Conservation (phyloP, 2,113 vertebrate species). For the Tachuris rubrigastra region DNA sequence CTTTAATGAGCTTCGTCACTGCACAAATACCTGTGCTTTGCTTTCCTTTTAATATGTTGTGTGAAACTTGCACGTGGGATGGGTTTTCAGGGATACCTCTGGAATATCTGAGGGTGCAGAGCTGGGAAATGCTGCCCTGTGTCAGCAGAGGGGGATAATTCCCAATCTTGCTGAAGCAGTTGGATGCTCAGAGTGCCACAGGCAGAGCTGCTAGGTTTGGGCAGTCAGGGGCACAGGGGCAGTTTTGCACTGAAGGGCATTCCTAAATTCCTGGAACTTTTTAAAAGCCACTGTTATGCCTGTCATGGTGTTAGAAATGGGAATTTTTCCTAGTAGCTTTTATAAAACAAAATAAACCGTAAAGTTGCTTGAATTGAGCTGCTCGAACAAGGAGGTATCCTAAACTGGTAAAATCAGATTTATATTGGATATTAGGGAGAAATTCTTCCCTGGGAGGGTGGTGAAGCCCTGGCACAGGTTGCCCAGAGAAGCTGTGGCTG, state of each 20-base stretch:
- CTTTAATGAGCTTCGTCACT: not conserved
- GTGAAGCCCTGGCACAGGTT: not conserved
- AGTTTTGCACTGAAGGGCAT: not conserved
- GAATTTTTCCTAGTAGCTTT: not conserved
- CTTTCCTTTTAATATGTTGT: not conserved
- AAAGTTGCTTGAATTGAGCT: not conserved
- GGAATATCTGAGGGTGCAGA: not conserved
- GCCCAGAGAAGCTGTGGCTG: not conserved
- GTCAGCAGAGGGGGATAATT: not conserved
- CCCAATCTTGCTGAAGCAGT: not conserved
- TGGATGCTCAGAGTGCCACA: not conserved
- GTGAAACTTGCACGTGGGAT: not conserved
- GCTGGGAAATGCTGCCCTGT: not conserved
- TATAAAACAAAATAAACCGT: not conserved
- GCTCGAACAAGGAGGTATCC: not conserved
- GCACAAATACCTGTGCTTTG: not conserved
- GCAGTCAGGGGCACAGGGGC: not conserved
- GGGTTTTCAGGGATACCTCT: not conserved
- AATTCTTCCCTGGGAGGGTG: not conserved
- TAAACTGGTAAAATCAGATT: not conserved
- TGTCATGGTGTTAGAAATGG: accelerated
- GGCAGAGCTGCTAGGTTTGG: not conserved
- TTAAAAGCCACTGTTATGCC: not conserved
- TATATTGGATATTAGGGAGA: not conserved
- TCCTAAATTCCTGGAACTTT: not conserved